Base-by-base conservation (phyloP, 2,113 vertebrate species). In the Pampusana beccarii region DNA sequence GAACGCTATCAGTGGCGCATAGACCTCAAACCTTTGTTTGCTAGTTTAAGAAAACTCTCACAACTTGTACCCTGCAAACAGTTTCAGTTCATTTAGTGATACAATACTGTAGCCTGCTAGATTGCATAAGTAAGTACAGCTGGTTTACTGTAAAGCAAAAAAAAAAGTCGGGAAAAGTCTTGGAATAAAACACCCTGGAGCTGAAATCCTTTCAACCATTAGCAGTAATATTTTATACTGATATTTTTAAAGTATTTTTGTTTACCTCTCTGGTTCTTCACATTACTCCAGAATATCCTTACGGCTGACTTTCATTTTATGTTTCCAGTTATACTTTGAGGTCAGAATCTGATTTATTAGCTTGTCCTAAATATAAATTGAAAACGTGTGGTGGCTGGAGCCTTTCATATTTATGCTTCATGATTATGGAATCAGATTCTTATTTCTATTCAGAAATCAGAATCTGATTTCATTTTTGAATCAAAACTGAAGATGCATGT, bases 281-380 rank as follows among this genome's bases (percentile, higher is more conserved):
- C 48, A 44, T 94, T 92, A 62, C 34, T 88, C 34, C 48, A 54
- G 60, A 71, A 71, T 72, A 36, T 34, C 44, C 61, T 92, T 57
- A 79, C 44, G 84, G 71, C 20, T 91, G 58, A 82, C 53, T 87
- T 84, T 57, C 54, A 91, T 86, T 88, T 95, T 82, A 54, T 86
- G 57, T 81, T 96, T 86, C 69, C 86, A 95, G 60, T 57, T 80
- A 50, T 3, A 9, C 48, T 92, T 64, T 57, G 69, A 96, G 88
- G 65, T 89, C 80, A 84, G 34, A 92, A 65, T 18, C 65, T 94
- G 80, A 96, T 94, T 96, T 96, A 96, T 95, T 92, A 73, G 33
- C 57, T 90, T 92, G 61, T 50, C 80, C 72, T 84, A 61, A 95
- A 86, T 61, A 87, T 93, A 92, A 94, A 94, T 84, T 91, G 80